Conservation (phyloP, 2,888 invertebrate genomes). For the Anoplius nigerrimus region DNA sequence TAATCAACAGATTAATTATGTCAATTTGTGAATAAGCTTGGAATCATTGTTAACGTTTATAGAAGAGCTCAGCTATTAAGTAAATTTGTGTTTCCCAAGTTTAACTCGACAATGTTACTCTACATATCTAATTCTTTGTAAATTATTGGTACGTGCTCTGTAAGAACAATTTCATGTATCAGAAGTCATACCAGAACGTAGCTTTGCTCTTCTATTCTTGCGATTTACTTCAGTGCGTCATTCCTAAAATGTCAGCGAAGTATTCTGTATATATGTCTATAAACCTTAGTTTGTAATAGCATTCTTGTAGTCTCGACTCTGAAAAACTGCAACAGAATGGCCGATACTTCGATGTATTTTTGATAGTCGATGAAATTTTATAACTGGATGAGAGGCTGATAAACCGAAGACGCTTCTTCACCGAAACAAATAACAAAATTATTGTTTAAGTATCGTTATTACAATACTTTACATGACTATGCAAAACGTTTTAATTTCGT, state of each 20-base stretch:
- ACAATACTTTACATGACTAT: too few relatives aligned
- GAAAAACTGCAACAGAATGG: slow-evolving; percentile 13
- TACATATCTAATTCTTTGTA: not conserved
- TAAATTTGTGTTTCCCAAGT: not conserved
- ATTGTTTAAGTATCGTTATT: too few relatives aligned
- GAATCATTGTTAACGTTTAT: slow-evolving; percentile 54
- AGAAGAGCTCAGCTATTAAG: slow-evolving; percentile 45
- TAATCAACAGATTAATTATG: slow-evolving; percentile 25
- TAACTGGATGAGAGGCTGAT: too few relatives aligned
- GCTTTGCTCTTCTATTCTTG: slow-evolving; percentile 25
- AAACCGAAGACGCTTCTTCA: too few relatives aligned
- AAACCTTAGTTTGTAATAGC: slow-evolving; percentile 59
- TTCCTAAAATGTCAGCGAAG: slow-evolving; percentile 54
- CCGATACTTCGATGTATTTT: slow-evolving; percentile 33
- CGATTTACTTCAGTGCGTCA: slow-evolving; percentile 40
- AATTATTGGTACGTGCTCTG: slow-evolving; percentile 14
- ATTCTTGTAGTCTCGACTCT: slow-evolving; percentile 32
- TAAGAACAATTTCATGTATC: not conserved
- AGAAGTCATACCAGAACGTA: slow-evolving; percentile 15
- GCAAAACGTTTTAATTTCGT: too few relatives aligned
- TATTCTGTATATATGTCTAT: slow-evolving; percentile 67
- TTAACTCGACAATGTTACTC: too few relatives aligned
- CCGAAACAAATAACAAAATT: too few relatives aligned
- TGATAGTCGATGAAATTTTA: too few relatives aligned
- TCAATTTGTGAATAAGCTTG: slow-evolving; percentile 49